Base-by-base conservation (phyloP, 2,888 invertebrate species). In the Nymphalis polychloros region DNA sequence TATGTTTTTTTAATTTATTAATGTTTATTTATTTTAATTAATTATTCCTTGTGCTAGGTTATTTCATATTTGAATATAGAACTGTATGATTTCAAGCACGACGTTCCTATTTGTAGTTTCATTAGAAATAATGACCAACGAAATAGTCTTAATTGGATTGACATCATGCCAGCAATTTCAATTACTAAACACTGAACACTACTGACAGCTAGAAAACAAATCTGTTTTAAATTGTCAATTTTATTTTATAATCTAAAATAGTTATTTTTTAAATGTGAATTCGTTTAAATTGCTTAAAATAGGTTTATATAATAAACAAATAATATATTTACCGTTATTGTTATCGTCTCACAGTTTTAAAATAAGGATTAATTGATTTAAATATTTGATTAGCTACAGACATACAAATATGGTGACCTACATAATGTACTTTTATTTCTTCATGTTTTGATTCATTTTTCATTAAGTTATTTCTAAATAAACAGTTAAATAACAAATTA, bases 41-140 rank as follows among this genome's bases (percentile, higher is more conserved):
- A 13, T 41, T 41, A 35, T 41, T 20, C 20, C 27, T 46, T 57
- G 41, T 23, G 46, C n/a, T 47, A 60, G 48, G 52, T 35, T 52
- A 60, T 27, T 16, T 46, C 10, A 46, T n/a, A 5, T 50, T 61
- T 62, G 50, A 49, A 61, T 50, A 61, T 57, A 55, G 59, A 46
- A 52, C 20, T 47, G 41, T 13, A 0, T 13, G 41, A 41, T 41
- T 19, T 41, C 41, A 20, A 27, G 41, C 59, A 41, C 3, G 41
- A 57, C 49, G 19, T 41, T 49, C 23, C 50, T 23, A 59, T 64
- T 66, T 13, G 48, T 57, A 63, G 57, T 59, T 63, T 63, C 67
- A 70, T 67, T 64, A 67, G 35, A 55, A 55, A 5, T 53, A 60
- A 60, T 63, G 69, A 63, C 66, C 69, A 66, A 66, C 50, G 60